phyloP scores from a whole-genome alignment of 2,113 vertebrate genomes.

The Columba livia region DNA sequence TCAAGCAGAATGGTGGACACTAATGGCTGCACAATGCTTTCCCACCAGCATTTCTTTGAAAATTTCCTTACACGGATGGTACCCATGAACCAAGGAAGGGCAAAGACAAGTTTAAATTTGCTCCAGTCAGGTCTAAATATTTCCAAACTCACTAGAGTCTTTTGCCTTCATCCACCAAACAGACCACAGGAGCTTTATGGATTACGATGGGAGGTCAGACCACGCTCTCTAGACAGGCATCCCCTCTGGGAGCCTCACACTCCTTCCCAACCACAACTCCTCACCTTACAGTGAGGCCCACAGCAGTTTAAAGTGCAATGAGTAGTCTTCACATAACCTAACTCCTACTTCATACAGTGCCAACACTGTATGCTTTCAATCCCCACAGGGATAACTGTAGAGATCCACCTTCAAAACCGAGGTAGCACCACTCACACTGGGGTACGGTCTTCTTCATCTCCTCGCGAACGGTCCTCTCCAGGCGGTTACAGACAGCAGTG shows the following conservation, averaged over 20 bases:
- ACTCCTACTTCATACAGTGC: fast-evolving
- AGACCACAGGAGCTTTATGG: neutral
- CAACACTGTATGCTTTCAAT: neutral
- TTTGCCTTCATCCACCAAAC: neutral
- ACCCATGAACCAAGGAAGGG: neutral
- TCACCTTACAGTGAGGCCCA: neutral
- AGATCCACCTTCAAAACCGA: neutral
- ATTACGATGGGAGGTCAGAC: neutral
- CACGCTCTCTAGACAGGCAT: neutral
- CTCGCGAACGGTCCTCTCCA: conserved; percentile 93
- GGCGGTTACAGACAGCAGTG: conserved; percentile 81
- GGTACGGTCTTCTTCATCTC: conserved; percentile 95
- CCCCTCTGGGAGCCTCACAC: neutral
- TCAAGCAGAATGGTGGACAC: neutral
- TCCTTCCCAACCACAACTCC: neutral
- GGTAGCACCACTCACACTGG: conserved; percentile 82
- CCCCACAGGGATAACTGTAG: fast-evolving
- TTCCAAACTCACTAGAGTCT: neutral
- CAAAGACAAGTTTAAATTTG: neutral
- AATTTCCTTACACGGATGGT: neutral
- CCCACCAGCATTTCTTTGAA: neutral
- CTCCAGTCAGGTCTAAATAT: neutral
- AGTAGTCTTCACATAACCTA: neutral
- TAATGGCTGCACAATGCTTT: neutral
- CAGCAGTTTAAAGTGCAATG: neutral